Evolutionary conservation across 2,888 invertebrate genomes (phyloP), one percentile per base, ranked within the genome.

Genomic region (Bedellia somnulentella): DNA sequence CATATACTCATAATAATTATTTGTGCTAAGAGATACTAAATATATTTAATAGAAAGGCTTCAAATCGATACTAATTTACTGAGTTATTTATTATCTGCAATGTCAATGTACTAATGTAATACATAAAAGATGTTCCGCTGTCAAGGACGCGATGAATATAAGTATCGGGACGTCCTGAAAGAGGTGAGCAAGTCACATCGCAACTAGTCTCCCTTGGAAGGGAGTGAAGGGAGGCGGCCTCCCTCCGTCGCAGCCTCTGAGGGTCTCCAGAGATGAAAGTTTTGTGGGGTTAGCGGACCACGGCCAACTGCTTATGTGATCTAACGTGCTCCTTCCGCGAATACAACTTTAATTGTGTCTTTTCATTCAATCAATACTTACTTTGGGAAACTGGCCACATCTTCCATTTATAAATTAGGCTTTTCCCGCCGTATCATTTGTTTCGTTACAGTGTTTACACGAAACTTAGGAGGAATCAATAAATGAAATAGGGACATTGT

Each of bases 121-220:
- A n/a, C n/a, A n/a, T n/a, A n/a, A n/a, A n/a, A n/a, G n/a, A n/a
- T n/a, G n/a, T n/a, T n/a, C n/a, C n/a, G n/a, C n/a, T n/a, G 18
- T 18, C 24, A 4, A 10, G 10, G 6, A 51, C 47, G 50, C 45
- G 47, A 57, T 51, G 49, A 51, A 50, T 54, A 49, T 50, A 50
- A 52, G 50, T 52, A 52, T 57, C 63, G 73, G 70, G 71, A 61
- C 70, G 71, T 71, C 64, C 53, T 60, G 75, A 75, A 75, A 75
- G 75, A 75, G 75, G 75, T 75, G 73, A 75, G 63, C 64, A 64
- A 73, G 71, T 73, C 68, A 63, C 64, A 68, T 73, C 68, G 62
- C 64, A 67, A 5, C 5, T 6, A 67, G 62, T 67, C 73, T 73
- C 73, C 73, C 73, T 66, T 61, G 53, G 50, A 41, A 47, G 67